These are phyloP conservation scores for Medauroidea extradentata DNA, from an alignment of 1,140 invertebrate species.

Conservation along the genomic window DNA sequence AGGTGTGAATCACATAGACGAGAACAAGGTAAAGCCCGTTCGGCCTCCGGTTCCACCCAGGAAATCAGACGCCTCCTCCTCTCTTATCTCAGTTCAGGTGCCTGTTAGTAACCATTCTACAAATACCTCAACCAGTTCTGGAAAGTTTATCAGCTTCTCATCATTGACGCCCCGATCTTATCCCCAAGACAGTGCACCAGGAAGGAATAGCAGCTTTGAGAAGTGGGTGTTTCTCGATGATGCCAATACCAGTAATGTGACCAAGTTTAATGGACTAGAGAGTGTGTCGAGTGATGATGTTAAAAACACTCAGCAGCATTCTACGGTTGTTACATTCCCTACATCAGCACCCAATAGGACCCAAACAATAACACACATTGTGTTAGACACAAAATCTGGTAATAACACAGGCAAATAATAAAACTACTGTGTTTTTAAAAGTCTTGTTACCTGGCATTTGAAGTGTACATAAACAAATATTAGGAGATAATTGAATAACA, in stretches of 20 bases:
- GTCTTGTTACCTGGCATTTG: too few relatives aligned
- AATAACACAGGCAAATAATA: too few relatives aligned
- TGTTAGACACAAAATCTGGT: slow-evolving; percentile 13
- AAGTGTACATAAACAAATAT: too few relatives aligned
- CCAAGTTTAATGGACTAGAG: slow-evolving; percentile 10
- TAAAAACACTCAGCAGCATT: slow-evolving; percentile 22
- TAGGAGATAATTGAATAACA: too few relatives aligned
- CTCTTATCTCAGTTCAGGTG: too few relatives aligned
- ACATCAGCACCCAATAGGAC: slow-evolving; percentile 4
- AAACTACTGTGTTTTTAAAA: too few relatives aligned
- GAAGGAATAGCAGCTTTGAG: slow-evolving; percentile 23
- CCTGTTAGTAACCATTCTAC: too few relatives aligned
- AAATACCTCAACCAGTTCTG: neutral
- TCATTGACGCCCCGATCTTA: slow-evolving; percentile 2
- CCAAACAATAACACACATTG: slow-evolving; percentile 29
- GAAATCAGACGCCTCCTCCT: slow-evolving; percentile 6
- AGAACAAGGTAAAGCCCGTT: neutral
- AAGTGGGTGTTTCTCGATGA: slow-evolving; percentile 31
- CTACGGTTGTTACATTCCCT: slow-evolving; percentile 27
- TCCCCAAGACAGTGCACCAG: neutral
- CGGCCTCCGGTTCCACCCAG: slow-evolving; percentile 16
- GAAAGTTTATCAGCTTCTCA: slow-evolving; percentile 11
- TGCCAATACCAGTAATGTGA: slow-evolving; percentile 4
- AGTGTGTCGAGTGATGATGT: slow-evolving; percentile 14
- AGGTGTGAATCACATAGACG: neutral